phyloP scores from a whole-genome alignment of 1,140 invertebrate genomes.

The Vanessa tameamea region DNA sequence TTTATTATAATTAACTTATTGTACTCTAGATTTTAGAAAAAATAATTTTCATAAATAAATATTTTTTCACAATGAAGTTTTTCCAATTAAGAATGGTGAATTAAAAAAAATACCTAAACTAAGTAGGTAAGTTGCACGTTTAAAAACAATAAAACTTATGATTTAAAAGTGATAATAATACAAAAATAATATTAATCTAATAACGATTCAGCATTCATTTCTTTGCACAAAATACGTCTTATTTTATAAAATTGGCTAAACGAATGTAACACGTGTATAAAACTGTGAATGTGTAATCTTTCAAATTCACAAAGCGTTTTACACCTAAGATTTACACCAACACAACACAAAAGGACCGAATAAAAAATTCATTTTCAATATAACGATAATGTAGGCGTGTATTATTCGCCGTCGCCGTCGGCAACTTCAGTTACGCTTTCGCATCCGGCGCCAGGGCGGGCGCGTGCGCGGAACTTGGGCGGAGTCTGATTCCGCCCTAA shows the following conservation, averaged over 20 bases:
- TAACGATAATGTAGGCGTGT: conserved; percentile 79
- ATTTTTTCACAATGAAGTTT: too few species aligned
- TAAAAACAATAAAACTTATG: too few species aligned
- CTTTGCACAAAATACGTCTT: background rate
- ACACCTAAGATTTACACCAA: conserved; percentile 41
- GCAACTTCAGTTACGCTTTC: conserved; percentile 44
- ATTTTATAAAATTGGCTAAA: background rate
- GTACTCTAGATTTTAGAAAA: too few species aligned
- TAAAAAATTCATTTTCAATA: conserved; percentile 74
- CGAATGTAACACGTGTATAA: conserved; percentile 1
- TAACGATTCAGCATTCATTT: too few species aligned
- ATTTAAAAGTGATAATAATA: too few species aligned
- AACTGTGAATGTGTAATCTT: conserved; percentile 25
- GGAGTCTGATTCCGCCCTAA: conserved; percentile 58
- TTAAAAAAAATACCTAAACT: too few species aligned
- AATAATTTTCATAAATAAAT: too few species aligned
- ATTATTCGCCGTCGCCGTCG: conserved; percentile 61
- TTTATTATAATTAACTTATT: too few species aligned
- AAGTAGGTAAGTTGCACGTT: too few species aligned
- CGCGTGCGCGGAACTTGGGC: conserved; percentile 71
- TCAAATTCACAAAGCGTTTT: conserved; percentile 36
- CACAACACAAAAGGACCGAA: conserved; percentile 52
- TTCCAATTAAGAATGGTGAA: too few species aligned
- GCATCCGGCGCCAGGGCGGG: conserved; percentile 45
- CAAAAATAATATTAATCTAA: too few species aligned